These are phyloP conservation scores for Danio aesculapii DNA, from an alignment of 2,797 vertebrate species.

Conservation along the genomic window DNA sequence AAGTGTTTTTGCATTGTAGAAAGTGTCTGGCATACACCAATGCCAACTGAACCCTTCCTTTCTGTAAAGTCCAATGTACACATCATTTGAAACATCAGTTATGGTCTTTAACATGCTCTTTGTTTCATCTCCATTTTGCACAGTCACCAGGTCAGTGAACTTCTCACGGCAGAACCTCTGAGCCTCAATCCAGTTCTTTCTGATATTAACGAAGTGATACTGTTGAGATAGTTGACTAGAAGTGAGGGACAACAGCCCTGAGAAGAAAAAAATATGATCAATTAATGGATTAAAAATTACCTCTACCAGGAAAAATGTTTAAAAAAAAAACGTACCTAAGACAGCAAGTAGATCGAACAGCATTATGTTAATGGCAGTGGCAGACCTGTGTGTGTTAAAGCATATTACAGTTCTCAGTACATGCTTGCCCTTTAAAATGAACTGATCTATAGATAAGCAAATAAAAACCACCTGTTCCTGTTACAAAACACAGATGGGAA, in stretches of 20 bases:
- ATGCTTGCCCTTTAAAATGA: too few species aligned
- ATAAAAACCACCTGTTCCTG: too few species aligned
- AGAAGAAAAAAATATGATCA: conserved; percentile 27
- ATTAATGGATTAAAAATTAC: not conserved
- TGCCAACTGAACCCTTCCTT: conserved; percentile 65
- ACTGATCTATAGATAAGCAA: too few species aligned
- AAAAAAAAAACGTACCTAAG: too few species aligned
- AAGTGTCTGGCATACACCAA: conserved; percentile 63
- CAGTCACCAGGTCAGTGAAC: conserved; percentile 70
- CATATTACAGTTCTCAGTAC: too few species aligned
- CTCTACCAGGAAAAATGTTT: not conserved
- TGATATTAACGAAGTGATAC: conserved; percentile 61
- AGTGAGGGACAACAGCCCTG: conserved; percentile 62
- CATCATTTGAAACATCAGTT: not conserved
- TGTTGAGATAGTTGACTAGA: conserved; percentile 54
- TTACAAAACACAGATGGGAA: too few species aligned
- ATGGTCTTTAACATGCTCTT: conserved; percentile 51
- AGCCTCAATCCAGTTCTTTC: conserved; percentile 64
- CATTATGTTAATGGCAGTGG: too few species aligned
- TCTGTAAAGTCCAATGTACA: conserved; percentile 74
- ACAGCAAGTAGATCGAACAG: too few species aligned
- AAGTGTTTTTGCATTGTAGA: conserved; percentile 50
- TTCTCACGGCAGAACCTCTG: conserved; percentile 67
- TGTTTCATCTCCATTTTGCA: conserved; percentile 65
- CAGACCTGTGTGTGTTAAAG: too few species aligned